Conservation (phyloP, 2,113 vertebrate species). For the Synodontis membranacea region DNA sequence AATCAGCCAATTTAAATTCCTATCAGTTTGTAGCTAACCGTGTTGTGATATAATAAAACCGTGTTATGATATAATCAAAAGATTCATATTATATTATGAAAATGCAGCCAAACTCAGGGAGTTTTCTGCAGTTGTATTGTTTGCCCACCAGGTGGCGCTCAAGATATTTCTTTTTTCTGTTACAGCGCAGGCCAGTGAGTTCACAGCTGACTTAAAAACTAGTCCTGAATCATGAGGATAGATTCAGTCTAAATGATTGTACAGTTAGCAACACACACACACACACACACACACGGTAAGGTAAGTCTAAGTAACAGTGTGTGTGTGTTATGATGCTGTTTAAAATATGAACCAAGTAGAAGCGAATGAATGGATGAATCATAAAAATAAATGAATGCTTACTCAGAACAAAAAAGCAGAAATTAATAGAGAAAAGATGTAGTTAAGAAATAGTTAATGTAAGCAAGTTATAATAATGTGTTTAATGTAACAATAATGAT, state of each 20-base stretch:
- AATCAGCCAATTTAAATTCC: neutral
- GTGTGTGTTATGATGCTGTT: neutral
- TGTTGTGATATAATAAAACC: too few relatives aligned
- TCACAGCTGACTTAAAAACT: too few relatives aligned
- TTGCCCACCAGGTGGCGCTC: conserved; percentile 15
- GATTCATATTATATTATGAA: neutral
- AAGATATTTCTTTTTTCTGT: neutral
- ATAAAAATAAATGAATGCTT: neutral
- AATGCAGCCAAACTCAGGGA: neutral
- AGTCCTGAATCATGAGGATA: neutral
- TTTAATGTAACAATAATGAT: neutral
- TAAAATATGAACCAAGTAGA: neutral
- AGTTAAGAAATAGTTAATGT: too few relatives aligned
- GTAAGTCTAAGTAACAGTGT: neutral
- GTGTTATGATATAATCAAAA: neutral
- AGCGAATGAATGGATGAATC: neutral
- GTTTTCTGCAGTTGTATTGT: neutral
- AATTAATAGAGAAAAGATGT: neutral
- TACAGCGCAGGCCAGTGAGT: neutral
- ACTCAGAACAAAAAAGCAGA: neutral
- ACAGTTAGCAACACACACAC: neutral
- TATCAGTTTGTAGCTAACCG: neutral
- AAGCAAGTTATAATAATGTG: neutral
- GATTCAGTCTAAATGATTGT: neutral
- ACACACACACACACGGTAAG: neutral